Conservation (phyloP, 2,888 invertebrate genomes). For the Scrobipalpa atriplicella region DNA sequence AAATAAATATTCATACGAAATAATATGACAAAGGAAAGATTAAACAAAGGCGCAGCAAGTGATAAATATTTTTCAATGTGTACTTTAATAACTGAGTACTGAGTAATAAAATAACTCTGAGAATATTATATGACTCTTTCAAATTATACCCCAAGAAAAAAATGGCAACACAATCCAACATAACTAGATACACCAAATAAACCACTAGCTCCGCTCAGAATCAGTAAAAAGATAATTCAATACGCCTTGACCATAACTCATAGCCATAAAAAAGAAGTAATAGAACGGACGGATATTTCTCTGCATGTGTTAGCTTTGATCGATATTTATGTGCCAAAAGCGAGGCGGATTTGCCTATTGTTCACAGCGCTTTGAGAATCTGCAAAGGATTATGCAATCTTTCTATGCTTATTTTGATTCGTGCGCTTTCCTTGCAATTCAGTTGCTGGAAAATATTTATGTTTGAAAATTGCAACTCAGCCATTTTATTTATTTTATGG, state of each 20-base stretch:
- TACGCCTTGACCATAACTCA: conserved; percentile 38
- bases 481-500: too few species aligned
- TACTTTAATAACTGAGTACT: too few species aligned
- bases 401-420: neutral
- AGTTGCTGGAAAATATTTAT: neutral
- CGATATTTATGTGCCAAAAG: conserved; percentile 21
- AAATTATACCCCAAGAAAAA: too few species aligned
- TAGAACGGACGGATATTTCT: conserved; percentile 35
- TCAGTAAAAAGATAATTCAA: conserved; percentile 35
- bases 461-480: neutral
- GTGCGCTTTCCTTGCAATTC: neutral
- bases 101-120: too few species aligned
- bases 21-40: too few species aligned
- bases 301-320: conserved; percentile 34
- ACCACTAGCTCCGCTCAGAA: too few species aligned
- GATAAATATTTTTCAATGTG: too few species aligned
- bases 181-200: too few species aligned
- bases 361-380: conserved; percentile 16
- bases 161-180: too few species aligned
- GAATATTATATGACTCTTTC: too few species aligned
- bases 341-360: neutral
- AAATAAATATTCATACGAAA: too few species aligned
- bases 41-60: too few species aligned
- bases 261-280: conserved; percentile 37
- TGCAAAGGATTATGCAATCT: conserved; percentile 10